Conservation (phyloP, 1,140 invertebrate species). For the Ips nitidus region DNA sequence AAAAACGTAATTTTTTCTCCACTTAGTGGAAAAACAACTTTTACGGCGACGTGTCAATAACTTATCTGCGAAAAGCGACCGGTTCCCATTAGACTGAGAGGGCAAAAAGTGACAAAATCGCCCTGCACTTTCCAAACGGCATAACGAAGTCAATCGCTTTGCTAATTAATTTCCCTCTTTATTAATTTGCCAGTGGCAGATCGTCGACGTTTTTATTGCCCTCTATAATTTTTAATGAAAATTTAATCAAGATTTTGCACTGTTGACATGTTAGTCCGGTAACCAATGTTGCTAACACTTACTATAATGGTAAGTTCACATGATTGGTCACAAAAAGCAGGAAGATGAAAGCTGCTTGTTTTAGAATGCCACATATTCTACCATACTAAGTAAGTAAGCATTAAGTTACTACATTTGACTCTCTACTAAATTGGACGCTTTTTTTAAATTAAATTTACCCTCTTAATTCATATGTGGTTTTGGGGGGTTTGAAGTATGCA, state of each 20-base stretch:
- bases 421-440: too few species aligned
- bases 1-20: too few species aligned
- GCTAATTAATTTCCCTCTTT: constrained; percentile 39
- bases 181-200: constrained; percentile 37
- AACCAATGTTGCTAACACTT: constrained; percentile 8
- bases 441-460: too few species aligned
- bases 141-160: constrained; percentile 37
- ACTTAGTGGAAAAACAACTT: background rate
- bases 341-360: too few species aligned
- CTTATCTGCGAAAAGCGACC: constrained; percentile 18
- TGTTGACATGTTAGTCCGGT: constrained; percentile 37
- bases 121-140: constrained; percentile 31
- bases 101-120: constrained; percentile 22
- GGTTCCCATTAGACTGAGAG: constrained; percentile 21
- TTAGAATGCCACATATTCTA: too few species aligned
- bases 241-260: constrained; percentile 45
- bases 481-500: constrained; percentile 16
- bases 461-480: too few species aligned
- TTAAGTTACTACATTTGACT: too few species aligned
- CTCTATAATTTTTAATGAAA: constrained; percentile 46
- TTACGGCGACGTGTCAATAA: constrained; percentile 24
- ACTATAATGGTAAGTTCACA: too few species aligned
- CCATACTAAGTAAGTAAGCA: too few species aligned
- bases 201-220: constrained; percentile 37
- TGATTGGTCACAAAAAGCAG: too few species aligned